phyloP scores from a whole-genome alignment of 2,113 vertebrate genomes.

The Oplegnathus fasciatus region DNA sequence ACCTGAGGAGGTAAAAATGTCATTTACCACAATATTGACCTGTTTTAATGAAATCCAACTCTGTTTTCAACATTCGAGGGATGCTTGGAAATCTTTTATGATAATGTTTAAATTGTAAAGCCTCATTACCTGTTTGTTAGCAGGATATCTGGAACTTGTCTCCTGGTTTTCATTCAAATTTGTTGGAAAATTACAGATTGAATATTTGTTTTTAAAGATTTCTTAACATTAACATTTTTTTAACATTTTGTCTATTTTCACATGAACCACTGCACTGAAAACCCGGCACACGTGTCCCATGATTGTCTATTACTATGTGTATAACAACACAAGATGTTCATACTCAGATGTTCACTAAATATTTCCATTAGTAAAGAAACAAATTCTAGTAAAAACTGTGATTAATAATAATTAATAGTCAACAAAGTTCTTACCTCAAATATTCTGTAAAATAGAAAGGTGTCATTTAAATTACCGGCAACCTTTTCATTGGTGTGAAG shows the following conservation, averaged over 20 bases:
- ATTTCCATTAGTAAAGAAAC: neutral
- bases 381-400: neutral
- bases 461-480: neutral
- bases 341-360: neutral
- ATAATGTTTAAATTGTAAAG: neutral
- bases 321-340: neutral
- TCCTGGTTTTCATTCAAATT: neutral
- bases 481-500: neutral
- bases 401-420: neutral
- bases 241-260: neutral
- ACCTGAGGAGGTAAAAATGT: constrained; percentile 49
- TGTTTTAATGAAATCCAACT: too few relatives aligned
- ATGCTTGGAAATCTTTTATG: neutral
- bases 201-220: neutral
- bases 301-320: neutral
- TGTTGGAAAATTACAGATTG: neutral
- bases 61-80: neutral
- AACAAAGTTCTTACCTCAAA: neutral
- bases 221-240: neutral
- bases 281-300: neutral
- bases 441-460: neutral
- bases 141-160: neutral
- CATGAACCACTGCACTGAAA: neutral
- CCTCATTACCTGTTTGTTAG: neutral
- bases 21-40: too few relatives aligned